Base-by-base conservation (phyloP, 2,888 invertebrate genomes). In the Sericinus montela region DNA sequence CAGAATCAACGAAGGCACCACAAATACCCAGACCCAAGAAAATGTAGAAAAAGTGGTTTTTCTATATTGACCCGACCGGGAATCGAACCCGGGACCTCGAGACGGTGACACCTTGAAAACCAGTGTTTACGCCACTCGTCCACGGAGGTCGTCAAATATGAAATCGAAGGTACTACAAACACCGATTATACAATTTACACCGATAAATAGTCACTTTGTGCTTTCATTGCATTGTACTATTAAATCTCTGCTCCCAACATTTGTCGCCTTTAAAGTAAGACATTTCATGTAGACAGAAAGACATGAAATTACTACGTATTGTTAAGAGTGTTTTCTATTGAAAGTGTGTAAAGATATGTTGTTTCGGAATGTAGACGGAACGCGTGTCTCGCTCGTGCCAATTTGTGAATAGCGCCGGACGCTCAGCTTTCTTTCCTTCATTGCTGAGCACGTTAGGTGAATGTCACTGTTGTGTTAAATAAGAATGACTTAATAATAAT, bases 301-400 rank as follows among this genome's bases (percentile, higher is more conserved):
- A 35, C 29, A 36, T 50, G 45, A 36, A 45, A 50, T 40, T 36
- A 40, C 7, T 29, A 13, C 25, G n/a, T 40, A 30, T 0, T 0
- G 16, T 63, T 70, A 50, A 50, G 66, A 58, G 41, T 30, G 43
- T 50, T 66, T 62, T 76, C 3, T 29, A 16, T 45, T 60, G 40
- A n/a, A 13, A 7, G 8, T 14, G 11, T 34, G 37, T 32, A 50
- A 45, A 58, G 54, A 65, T 77, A 59, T 41, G 61, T 39, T 62
- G 29, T 71, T 77, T 48, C 51, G 50, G 35, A 48, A 54, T 55
- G 58, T 48, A 32, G 53, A 53, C 37, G 52, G 56, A 69, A 74
- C 83, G 85, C 83, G 85, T 85, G 86, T 75, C 79, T 73, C 77
- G 84, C 85, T 86, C 86, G 86, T 86, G 85, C 84, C 85, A 86